Evolutionary conservation across 1,140 invertebrate genomes (phyloP).

Genomic region (Orius insidiosus): DNA sequence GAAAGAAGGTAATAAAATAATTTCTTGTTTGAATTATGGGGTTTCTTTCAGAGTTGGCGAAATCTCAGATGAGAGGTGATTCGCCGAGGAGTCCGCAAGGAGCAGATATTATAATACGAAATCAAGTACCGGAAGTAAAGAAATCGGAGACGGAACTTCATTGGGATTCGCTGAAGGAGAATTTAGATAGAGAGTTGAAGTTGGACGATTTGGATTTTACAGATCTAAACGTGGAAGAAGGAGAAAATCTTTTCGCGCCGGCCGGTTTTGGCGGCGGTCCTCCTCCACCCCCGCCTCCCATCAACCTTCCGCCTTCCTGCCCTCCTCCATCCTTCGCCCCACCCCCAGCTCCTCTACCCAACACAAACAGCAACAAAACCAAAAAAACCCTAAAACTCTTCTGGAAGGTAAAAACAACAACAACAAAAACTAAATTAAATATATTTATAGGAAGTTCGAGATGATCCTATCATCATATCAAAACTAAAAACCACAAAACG

Average conservation of each 20-base stretch:
- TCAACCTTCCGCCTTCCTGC: conserved; percentile 24
- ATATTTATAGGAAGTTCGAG: conserved; percentile 53
- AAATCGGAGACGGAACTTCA: conserved; percentile 86
- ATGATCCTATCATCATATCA: conserved; percentile 57
- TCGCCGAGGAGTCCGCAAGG: conserved; percentile 43
- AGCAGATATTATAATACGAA: conserved; percentile 34
- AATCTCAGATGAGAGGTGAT: conserved; percentile 30
- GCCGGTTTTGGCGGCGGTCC: conserved; percentile 39
- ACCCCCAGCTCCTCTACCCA: conserved; percentile 22
- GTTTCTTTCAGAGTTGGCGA: conserved; percentile 21
- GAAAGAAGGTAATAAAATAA: conserved; percentile 52
- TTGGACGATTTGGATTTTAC: conserved; percentile 95
- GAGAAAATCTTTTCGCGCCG: conserved; percentile 43
- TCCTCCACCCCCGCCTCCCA: conserved; percentile 53
- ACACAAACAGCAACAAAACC: conserved; percentile 52
- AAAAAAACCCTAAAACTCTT: conserved; percentile 99
- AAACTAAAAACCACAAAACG: conserved; percentile 46
- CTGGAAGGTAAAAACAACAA: conserved; percentile 43
- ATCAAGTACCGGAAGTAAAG: conserved; percentile 43
- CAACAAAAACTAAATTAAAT: not conserved
- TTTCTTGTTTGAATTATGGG: no score
- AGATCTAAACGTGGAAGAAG: conserved; percentile 69
- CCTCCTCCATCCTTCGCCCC: conserved; percentile 25
- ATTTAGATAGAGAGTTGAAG: conserved; percentile 62
- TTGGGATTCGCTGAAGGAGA: conserved; percentile 81